A percentile compares a stretch with the other conserved stretches of the same genome.
These are phyloP conservation scores for Platysternon megacephalum DNA, from an alignment of 2,113 vertebrate genomes.

Conservation along the genomic window DNA sequence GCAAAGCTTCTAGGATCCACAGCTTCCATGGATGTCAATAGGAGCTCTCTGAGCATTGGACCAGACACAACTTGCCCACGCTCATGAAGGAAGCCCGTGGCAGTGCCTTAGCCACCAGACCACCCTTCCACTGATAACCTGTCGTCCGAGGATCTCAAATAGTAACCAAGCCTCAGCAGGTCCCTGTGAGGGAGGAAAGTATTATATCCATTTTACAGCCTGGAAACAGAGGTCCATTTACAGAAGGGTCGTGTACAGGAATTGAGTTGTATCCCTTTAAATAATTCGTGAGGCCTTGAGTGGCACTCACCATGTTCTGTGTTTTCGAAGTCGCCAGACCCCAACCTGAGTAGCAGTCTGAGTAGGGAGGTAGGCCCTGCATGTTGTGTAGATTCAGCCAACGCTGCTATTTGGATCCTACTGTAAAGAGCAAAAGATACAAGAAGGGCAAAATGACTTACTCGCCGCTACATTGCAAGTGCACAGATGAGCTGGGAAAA, in stretches of 20 bases:
- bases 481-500: neutral
- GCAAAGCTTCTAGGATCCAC: neutral
- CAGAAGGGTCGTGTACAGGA: too few relatives aligned
- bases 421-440: neutral
- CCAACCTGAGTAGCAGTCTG: neutral
- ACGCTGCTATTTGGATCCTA: neutral
- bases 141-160: neutral
- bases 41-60: neutral
- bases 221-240: neutral
- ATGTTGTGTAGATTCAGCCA: neutral
- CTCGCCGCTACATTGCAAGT: neutral
- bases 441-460: neutral
- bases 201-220: neutral
- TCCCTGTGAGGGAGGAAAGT: neutral
- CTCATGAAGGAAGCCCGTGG: neutral
- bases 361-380: neutral
- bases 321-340: neutral
- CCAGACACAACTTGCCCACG: neutral
- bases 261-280: too few relatives aligned
- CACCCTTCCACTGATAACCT: neutral
- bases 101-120: neutral
- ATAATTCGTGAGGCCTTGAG: too few relatives aligned
- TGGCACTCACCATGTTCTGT: neutral
- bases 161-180: neutral
- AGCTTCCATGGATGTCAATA: neutral